Evolutionary conservation across 2,797 vertebrate genomes (phyloP).

Genomic region (Podargus strigoides): DNA sequence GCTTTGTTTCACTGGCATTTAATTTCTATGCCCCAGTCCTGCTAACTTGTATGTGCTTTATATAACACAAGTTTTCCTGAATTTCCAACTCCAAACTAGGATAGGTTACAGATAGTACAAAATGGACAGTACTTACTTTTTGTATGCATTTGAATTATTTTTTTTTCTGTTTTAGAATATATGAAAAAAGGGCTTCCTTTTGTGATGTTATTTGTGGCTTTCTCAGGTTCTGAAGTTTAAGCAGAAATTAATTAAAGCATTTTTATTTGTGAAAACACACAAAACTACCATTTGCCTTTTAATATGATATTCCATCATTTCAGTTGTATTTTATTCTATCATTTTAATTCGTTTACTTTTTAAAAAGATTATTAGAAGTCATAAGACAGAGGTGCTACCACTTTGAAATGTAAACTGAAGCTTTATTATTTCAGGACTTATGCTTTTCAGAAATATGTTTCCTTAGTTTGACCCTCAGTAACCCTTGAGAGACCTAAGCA

Average conservation of each 20-base stretch:
- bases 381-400: neutral
- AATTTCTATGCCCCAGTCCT: neutral
- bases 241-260: neutral
- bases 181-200: neutral
- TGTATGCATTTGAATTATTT: neutral
- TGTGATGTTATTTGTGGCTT: neutral
- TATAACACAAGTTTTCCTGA: neutral
- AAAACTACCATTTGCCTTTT: neutral
- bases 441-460: conserved; percentile 19
- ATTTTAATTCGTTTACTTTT: neutral
- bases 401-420: neutral
- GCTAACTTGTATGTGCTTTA: neutral
- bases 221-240: neutral
- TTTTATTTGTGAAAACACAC: neutral
- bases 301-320: neutral
- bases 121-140: neutral
- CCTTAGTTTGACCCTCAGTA: conserved; percentile 32
- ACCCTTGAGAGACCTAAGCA: conserved; percentile 20
- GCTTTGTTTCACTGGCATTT: rapidly evolving
- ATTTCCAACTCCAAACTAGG: neutral
- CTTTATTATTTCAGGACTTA: neutral
- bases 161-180: neutral
- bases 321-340: neutral
- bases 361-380: neutral
- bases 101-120: neutral